Conservation (phyloP, 1,140 invertebrate species). For the Zaprionus capensis region DNA sequence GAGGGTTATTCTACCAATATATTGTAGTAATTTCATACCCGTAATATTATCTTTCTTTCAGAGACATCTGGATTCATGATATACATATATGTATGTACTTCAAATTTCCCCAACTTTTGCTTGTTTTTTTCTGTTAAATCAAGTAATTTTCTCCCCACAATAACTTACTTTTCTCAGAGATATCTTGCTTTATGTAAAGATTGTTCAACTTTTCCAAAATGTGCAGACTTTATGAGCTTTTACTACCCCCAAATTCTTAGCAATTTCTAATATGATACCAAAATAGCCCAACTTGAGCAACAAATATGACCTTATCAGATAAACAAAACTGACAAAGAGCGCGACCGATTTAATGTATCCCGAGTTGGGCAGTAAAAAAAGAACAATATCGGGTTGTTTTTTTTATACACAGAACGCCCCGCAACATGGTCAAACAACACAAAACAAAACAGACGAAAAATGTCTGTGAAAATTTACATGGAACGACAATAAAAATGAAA, state of each 20-base stretch:
- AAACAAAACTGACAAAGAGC: conserved; percentile 6
- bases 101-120: no score
- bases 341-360: conserved; percentile 5
- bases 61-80: no score
- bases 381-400: conserved; percentile 39
- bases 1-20: no score
- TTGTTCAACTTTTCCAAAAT: no score
- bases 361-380: background rate
- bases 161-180: no score
- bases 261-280: background rate
- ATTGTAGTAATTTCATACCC: no score
- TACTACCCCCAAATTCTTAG: background rate
- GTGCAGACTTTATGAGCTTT: background rate
- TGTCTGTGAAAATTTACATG: conserved; percentile 60
- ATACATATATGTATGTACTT: no score
- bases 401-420: conserved; percentile 14
- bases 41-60: no score
- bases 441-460: conserved; percentile 55
- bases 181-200: no score
- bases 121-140: no score
- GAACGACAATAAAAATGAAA: conserved; percentile 63
- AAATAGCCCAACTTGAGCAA: conserved; percentile 1
- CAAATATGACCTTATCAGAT: background rate
- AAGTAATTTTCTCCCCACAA: no score
- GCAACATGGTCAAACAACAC: conserved; percentile 24